Conservation (phyloP, 1,140 invertebrate species). For the Drosophila guanche region DNA sequence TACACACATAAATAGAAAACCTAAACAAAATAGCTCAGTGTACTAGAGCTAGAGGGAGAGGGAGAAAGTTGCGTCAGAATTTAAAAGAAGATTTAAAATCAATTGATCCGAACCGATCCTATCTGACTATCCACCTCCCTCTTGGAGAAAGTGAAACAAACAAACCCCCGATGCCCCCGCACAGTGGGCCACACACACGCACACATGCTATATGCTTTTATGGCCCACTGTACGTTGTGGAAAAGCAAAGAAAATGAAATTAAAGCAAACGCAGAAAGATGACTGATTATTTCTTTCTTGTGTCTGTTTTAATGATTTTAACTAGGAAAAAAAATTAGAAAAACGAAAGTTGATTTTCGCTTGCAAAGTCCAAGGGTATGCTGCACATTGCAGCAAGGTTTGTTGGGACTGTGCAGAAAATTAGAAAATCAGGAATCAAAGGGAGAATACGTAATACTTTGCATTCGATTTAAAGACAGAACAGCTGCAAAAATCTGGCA, state of each 20-base stretch:
- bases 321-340: conserved; percentile 47
- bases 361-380: neutral
- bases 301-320: conserved; percentile 54
- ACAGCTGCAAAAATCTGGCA: no score
- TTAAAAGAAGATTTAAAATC: no score
- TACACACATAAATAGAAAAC: conserved; percentile 46
- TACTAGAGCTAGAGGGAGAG: neutral
- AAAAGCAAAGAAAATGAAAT: conserved; percentile 31
- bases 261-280: conserved; percentile 44
- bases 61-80: conserved; percentile 52
- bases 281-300: conserved; percentile 46
- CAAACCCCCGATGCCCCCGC: conserved; percentile 3
- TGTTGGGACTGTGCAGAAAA: neutral
- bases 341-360: conserved; percentile 56
- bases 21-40: conserved; percentile 6
- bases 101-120: no score
- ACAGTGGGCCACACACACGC: conserved; percentile 3
- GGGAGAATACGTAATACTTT: neutral
- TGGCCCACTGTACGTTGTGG: neutral
- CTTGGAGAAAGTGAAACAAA: no score
- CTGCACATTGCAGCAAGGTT: neutral
- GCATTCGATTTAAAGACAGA: neutral
- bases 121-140: no score
- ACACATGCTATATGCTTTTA: no score
- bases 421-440: no score